Evolutionary conservation across 2,797 vertebrate species (phyloP).

Genomic region (Taeniopygia guttata): DNA sequence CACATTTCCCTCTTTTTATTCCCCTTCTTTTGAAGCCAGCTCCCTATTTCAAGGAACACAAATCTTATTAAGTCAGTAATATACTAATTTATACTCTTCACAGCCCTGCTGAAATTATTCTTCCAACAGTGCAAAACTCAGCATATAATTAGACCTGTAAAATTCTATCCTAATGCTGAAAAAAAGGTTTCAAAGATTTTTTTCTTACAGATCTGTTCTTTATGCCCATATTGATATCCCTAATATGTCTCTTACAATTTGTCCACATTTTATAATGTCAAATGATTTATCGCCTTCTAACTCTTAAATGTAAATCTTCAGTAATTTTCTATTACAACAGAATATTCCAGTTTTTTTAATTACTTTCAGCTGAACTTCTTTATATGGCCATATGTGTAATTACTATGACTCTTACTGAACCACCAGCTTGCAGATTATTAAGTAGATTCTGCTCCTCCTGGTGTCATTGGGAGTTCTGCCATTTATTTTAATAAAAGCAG

Average conservation of each 20-base stretch:
- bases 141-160: slow-evolving; percentile 19
- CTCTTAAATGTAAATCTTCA: background rate
- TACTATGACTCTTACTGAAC: background rate
- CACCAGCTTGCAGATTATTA: slow-evolving; percentile 16
- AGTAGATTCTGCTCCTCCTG: background rate
- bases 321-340: background rate
- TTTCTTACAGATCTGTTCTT: slow-evolving; percentile 1
- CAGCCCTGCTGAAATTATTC: slow-evolving; percentile 11
- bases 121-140: slow-evolving; percentile 14
- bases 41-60: background rate
- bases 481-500: background rate
- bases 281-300: background rate
- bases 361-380: background rate
- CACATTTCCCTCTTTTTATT: background rate
- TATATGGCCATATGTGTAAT: background rate
- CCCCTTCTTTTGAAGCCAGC: background rate
- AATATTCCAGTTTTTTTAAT: background rate
- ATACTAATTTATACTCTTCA: slow-evolving; percentile 19
- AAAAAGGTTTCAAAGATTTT: background rate
- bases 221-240: background rate
- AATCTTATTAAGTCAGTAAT: background rate
- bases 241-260: background rate
- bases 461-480: background rate
- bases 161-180: background rate
- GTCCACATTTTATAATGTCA: background rate